Evolutionary conservation across 2,888 invertebrate species (phyloP).

Genomic region (Xestia sexstrigata): DNA sequence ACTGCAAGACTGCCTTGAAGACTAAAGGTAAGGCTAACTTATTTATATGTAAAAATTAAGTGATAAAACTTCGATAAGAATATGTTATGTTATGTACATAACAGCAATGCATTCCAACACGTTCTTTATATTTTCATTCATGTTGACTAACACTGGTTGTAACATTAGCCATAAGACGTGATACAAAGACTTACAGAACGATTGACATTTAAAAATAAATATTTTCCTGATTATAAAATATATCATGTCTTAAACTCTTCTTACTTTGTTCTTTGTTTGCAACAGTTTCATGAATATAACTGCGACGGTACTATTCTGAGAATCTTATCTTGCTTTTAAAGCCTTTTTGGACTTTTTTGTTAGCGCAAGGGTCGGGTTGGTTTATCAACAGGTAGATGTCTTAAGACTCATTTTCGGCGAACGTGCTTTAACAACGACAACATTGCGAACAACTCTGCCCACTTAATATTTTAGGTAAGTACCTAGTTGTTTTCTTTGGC

Average conservation of each 20-base stretch:
- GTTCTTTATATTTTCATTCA: constrained; percentile 32
- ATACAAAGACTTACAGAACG: constrained; percentile 12
- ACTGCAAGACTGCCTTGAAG: constrained; percentile 64
- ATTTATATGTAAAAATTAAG: constrained; percentile 2
- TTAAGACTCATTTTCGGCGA: constrained; percentile 38
- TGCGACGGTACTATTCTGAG: constrained; percentile 28
- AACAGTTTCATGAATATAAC: neutral
- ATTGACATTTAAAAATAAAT: neutral
- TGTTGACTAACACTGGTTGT: constrained; percentile 20
- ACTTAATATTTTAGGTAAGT: neutral
- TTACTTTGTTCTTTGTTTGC: constrained; percentile 23
- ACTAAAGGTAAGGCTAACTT: constrained; percentile 67
- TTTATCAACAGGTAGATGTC: constrained; percentile 60
- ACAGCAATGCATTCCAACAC: constrained; percentile 43
- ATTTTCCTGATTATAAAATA: constrained; percentile 6
- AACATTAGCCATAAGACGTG: constrained; percentile 1
- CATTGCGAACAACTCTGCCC: constrained; percentile 1
- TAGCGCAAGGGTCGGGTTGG: constrained; percentile 36
- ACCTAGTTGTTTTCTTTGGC: neutral
- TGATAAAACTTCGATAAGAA: constrained; percentile 23
- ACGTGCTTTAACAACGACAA: constrained; percentile 9
- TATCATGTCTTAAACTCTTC: neutral
- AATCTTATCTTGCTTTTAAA: constrained; percentile 51
- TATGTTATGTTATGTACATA: constrained; percentile 9
- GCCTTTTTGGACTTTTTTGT: constrained; percentile 46